Percentiles rank a stretch among this genome's conserved stretches.
Evolutionary conservation across 1,140 invertebrate species (phyloP).

Genomic region (Cardiocondyla obscurior): DNA sequence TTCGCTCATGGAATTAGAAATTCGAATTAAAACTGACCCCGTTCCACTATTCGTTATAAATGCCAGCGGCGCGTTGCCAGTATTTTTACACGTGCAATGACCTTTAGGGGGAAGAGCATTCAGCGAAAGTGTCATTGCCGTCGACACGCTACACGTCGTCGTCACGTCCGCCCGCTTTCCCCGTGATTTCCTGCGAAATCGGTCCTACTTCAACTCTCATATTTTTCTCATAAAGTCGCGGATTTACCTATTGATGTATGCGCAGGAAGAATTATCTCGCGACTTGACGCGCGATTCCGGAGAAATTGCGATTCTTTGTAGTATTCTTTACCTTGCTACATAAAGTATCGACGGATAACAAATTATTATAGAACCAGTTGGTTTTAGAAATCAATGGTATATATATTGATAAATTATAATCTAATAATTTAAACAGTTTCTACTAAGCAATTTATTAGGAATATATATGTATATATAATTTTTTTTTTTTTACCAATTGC

Average conservation of each 20-base stretch:
- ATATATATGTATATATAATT: too few species aligned
- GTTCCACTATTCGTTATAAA: constrained; percentile 58
- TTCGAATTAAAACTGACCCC: constrained; percentile 59
- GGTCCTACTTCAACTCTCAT: constrained; percentile 45
- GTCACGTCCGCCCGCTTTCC: constrained; percentile 59
- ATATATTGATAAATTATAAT: not conserved
- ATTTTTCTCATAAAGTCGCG: constrained; percentile 37
- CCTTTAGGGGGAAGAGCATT: constrained; percentile 52
- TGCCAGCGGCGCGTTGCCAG: constrained; percentile 51
- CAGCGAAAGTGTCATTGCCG: constrained; percentile 69
- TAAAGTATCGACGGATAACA: not conserved
- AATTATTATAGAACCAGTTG: not conserved
- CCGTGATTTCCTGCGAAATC: constrained; percentile 51
- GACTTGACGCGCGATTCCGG: not conserved
- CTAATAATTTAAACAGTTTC: too few species aligned
- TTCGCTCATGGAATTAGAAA: constrained; percentile 71
- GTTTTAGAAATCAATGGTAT: constrained; percentile 3
- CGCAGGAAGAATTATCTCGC: not conserved
- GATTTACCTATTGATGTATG: not conserved
- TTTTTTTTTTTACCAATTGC: not conserved
- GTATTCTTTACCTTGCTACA: not conserved
- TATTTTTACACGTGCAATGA: constrained; percentile 72
- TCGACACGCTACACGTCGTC: constrained; percentile 26
- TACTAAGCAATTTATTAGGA: too few species aligned
- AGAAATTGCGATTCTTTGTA: constrained; percentile 29